Evolutionary conservation across 2,888 invertebrate species (phyloP), one percentile per base, ranked within the genome.

Genomic region (Lycaena phlaeas): DNA sequence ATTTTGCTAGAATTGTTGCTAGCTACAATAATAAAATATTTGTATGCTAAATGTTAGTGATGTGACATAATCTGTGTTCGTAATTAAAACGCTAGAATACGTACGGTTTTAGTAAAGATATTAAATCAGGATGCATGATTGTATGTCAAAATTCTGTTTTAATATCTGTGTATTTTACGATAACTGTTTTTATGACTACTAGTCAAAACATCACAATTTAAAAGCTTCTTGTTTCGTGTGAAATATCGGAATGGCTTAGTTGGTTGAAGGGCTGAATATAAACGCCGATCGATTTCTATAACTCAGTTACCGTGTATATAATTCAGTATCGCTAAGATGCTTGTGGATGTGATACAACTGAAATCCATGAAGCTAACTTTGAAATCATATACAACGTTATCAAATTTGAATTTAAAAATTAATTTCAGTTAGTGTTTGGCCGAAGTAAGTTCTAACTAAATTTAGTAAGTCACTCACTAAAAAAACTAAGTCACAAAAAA

Each of bases 291-390:
- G 40, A 43, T 36, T 43, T n/a, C 38, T 44, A 36, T 40, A 44
- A 43, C 45, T 41, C 51, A 51, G 53, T 57, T 57, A 53, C 60
- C 59, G 59, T 64, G 61, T 60, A 14, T 25, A 36, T n/a, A n/a
- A n/a, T n/a, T n/a, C n/a, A n/a, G n/a, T n/a, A n/a, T n/a, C n/a
- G n/a, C n/a, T n/a, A n/a, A n/a, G n/a, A n/a, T n/a, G n/a, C n/a
- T n/a, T n/a, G n/a, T n/a, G n/a, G n/a, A n/a, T n/a, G n/a, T n/a
- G n/a, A n/a, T n/a, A n/a, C n/a, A n/a, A n/a, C n/a, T n/a, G n/a
- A n/a, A n/a, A n/a, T n/a, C n/a, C n/a, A n/a, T n/a, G n/a, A n/a
- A n/a, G n/a, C n/a, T n/a, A n/a, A n/a, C n/a, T n/a, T n/a, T n/a
- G n/a, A n/a, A n/a, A n/a, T n/a, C n/a, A n/a, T n/a, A n/a, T n/a